Conservation (phyloP, 2,113 vertebrate species). For the Sebastes schlegelii region DNA sequence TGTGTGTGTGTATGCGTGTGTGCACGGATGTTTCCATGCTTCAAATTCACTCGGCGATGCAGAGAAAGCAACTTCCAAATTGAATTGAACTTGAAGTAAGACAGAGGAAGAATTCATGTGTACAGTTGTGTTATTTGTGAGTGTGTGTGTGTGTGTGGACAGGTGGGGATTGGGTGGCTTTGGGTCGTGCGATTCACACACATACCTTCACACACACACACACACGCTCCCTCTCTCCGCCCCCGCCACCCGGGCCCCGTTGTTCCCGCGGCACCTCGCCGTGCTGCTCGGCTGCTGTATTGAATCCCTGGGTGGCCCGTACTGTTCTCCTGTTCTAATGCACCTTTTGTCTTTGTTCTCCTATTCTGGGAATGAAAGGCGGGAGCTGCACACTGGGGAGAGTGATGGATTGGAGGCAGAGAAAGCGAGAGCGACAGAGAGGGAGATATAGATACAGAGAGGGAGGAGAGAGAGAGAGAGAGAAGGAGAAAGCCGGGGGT, state of each 20-base stretch:
- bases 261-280: slow-evolving; percentile 39
- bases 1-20: neutral
- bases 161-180: slow-evolving; percentile 49
- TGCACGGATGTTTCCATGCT: neutral
- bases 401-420: slow-evolving; percentile 69
- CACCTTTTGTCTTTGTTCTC: slow-evolving; percentile 75
- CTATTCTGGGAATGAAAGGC: slow-evolving; percentile 55
- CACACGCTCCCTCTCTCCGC: neutral
- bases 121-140: neutral
- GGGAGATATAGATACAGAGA: slow-evolving; percentile 16
- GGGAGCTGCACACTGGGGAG: slow-evolving; percentile 38
- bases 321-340: slow-evolving; percentile 58
- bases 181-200: slow-evolving; percentile 37
- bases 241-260: slow-evolving; percentile 2
- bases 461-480: neutral
- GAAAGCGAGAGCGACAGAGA: slow-evolving; percentile 36
- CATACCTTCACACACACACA: slow-evolving; percentile 2
- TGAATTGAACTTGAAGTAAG: neutral
- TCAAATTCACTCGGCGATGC: neutral
- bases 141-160: slow-evolving; percentile 9
- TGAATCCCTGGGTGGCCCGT: slow-evolving; percentile 67
- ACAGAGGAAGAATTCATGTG: slow-evolving; percentile 3
- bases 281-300: slow-evolving; percentile 45
- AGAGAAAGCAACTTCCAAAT: neutral
- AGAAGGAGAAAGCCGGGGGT: slow-evolving; percentile 34